Evolutionary conservation across 2,113 vertebrate genomes (phyloP).

Genomic region (Zosterops japonicus): DNA sequence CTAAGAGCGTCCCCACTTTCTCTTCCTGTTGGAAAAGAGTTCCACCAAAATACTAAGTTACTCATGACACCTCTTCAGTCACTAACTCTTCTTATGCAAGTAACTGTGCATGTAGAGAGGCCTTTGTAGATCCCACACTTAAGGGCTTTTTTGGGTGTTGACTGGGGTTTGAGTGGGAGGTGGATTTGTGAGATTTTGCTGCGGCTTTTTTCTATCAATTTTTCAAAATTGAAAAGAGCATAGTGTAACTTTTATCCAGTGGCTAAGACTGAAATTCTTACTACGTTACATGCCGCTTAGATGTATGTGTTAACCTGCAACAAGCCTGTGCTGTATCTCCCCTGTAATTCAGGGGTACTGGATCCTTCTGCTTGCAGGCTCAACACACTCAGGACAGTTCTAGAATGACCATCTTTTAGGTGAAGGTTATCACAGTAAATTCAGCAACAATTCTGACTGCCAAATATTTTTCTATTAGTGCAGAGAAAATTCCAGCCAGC

Average conservation of each 20-base stretch:
- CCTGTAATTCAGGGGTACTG: background rate
- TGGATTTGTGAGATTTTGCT: background rate
- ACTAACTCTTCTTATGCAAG: background rate
- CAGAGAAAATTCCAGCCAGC: background rate
- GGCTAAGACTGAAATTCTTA: background rate
- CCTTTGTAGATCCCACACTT: background rate
- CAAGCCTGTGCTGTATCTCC: background rate
- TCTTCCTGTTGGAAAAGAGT: background rate
- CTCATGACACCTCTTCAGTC: background rate
- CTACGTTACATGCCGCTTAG: background rate
- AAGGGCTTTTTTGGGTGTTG: fast-evolving
- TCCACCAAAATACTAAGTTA: background rate
- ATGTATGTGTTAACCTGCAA: fast-evolving
- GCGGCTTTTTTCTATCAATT: too few species aligned
- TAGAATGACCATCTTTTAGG: fast-evolving
- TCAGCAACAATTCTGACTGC: background rate
- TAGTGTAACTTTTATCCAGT: background rate
- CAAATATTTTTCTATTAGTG: background rate
- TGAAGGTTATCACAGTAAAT: background rate
- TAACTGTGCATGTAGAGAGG: background rate
- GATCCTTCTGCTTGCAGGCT: background rate
- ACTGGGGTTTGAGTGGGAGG: fast-evolving
- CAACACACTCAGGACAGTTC: background rate
- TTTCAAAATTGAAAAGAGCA: background rate
- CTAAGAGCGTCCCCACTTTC: background rate